A percentile compares a stretch with the other conserved stretches of the same genome.
These are phyloP conservation scores for Lordiphosa clarofinis DNA, from an alignment of 1,140 invertebrate genomes.

Conservation along the genomic window DNA sequence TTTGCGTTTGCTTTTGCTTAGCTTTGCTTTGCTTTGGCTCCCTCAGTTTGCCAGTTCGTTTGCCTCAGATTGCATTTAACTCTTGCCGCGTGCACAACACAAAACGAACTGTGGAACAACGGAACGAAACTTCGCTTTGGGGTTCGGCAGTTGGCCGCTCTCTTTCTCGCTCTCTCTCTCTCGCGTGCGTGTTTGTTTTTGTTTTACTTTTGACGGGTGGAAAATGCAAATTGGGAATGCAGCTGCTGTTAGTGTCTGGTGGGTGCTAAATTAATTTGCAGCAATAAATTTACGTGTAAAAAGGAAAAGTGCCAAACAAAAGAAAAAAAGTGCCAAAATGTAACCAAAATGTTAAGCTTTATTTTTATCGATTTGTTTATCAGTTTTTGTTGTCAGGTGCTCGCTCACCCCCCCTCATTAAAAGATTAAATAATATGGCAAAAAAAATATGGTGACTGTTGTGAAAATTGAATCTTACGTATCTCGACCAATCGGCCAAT, in stretches of 20 bases:
- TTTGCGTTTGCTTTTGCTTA: slow-evolving; percentile 31
- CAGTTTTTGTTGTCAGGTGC: slow-evolving; percentile 36
- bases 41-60: slow-evolving; percentile 9
- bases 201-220: slow-evolving; percentile 12
- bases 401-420: slow-evolving; percentile 40
- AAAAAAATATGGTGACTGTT: slow-evolving; percentile 35
- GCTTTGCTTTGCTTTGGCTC: slow-evolving; percentile 15
- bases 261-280: slow-evolving; percentile 40
- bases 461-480: slow-evolving; percentile 30
- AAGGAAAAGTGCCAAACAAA: slow-evolving; percentile 34
- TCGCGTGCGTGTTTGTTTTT: slow-evolving; percentile 33
- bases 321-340: slow-evolving; percentile 15
- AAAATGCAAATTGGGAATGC: slow-evolving; percentile 40
- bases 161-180: slow-evolving; percentile 23
- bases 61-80: slow-evolving; percentile 71
- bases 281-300: slow-evolving; percentile 21
- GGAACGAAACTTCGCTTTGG: slow-evolving; percentile 37
- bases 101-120: slow-evolving; percentile 46
- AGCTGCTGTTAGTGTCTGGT: slow-evolving; percentile 25
- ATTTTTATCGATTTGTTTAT: slow-evolving; percentile 35
- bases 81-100: slow-evolving; percentile 73
- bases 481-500: slow-evolving; percentile 11
- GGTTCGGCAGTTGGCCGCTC: slow-evolving; percentile 39
- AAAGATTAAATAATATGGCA: slow-evolving; percentile 51
- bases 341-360: slow-evolving; percentile 21